Evolutionary conservation across 2,888 invertebrate genomes (phyloP), one percentile per base, ranked within the genome.

Genomic region (Meliscaeva auricollis): DNA sequence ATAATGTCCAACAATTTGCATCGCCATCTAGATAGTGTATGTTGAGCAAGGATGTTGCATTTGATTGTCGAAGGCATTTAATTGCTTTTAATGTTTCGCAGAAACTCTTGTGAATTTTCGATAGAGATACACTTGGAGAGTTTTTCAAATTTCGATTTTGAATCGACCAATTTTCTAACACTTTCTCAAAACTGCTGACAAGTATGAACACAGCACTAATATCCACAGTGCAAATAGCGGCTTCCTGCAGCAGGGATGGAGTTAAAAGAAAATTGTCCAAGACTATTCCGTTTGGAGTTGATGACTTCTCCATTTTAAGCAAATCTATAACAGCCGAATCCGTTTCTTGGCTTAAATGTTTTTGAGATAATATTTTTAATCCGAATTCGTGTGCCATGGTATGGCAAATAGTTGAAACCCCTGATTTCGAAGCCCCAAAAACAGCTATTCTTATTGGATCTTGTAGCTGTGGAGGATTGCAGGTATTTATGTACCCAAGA

Each of bases 391-490:
- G 91, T 2, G 93, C 92, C 32, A 95, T 92, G 88, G 94, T 93
- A 60, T 92, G 90, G 4, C 94, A 93, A 46, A 95, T 89, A 4
- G 92, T 91, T 66, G 94, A 94, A 91, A 94, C 94, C 0, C 95
- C 95, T 35, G 93, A 94, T 89, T 94, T 94, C 2, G 95, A 94
- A 20, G 95, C 93, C 6, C 95, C 95, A 62, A 94, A 93, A 26
- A 95, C 89, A 30, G 93, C 92, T 56, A 95, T 90, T 87, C 93
- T 93, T 11, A 94, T 90, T 3, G 94, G 94, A 87, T 93, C 91
- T 77, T 93, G 89, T n/a, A 93, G 92, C 88, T 93, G 93, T 11
- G 90, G 88, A 35, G 93, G 92, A 60, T 91, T 91, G 30, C 93
- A 90, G 75, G 89, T 89, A 9, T 88, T 80, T 7, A 94, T 90